Evolutionary conservation across 2,113 vertebrate genomes (phyloP).

Genomic region (Rhynchomys soricoides): DNA sequence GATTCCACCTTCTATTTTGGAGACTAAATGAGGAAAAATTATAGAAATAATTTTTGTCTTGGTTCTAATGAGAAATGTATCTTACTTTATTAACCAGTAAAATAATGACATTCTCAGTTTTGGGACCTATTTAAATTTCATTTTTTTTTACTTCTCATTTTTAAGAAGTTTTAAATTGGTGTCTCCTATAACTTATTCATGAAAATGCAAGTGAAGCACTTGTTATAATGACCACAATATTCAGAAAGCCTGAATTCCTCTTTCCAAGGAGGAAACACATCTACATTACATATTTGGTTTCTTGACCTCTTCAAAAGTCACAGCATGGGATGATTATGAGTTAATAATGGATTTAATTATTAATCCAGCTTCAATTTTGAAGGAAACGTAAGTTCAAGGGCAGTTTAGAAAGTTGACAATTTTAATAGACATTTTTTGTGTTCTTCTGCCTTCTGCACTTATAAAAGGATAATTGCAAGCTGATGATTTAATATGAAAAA

Average conservation of each 20-base stretch:
- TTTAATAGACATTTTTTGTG: background rate
- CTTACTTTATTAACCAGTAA: constrained; percentile 29
- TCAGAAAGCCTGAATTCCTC: constrained; percentile 30
- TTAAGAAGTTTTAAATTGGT: constrained; percentile 7
- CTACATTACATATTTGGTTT: constrained; percentile 38
- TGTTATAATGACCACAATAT: constrained; percentile 14
- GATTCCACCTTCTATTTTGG: background rate
- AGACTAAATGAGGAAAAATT: background rate
- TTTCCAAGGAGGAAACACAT: constrained; percentile 31
- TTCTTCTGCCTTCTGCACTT: background rate
- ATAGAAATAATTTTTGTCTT: background rate
- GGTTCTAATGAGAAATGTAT: background rate
- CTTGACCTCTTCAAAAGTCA: constrained; percentile 60
- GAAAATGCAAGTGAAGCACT: constrained; percentile 40
- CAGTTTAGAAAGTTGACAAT: background rate
- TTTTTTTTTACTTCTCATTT: constrained; percentile 44
- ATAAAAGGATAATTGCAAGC: background rate
- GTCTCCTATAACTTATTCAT: constrained; percentile 58
- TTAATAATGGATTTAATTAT: constrained; percentile 63
- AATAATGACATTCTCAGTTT: background rate
- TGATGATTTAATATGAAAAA: constrained; percentile 53
- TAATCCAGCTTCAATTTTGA: constrained; percentile 31
- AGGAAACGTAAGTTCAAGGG: background rate
- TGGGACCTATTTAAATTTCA: background rate
- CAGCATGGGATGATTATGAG: constrained; percentile 43